Evolutionary conservation across 2,888 invertebrate genomes (phyloP).

Genomic region (Piscicola geometra): DNA sequence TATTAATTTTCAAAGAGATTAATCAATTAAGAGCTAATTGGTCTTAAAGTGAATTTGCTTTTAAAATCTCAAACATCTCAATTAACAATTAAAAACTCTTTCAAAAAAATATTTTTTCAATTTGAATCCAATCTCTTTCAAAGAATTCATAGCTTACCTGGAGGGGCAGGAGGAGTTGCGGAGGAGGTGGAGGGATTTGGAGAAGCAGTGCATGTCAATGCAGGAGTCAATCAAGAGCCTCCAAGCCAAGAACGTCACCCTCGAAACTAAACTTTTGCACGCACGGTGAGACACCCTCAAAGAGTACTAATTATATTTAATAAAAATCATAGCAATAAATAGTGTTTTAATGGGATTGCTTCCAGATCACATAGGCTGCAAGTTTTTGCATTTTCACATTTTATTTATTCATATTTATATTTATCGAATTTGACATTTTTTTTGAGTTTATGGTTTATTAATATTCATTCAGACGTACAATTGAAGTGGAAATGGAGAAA

Average conservation of each 20-base stretch:
- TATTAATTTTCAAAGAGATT: background rate
- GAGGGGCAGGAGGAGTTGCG: slow-evolving; percentile 70
- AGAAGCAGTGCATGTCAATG: slow-evolving; percentile 69
- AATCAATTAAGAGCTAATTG: background rate
- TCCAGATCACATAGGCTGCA: too few species aligned
- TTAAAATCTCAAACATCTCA: background rate
- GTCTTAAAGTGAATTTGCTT: background rate
- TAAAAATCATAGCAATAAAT: background rate
- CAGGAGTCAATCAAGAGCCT: slow-evolving; percentile 69
- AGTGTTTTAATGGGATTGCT: background rate
- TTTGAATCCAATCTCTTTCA: background rate
- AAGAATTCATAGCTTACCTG: slow-evolving; percentile 72
- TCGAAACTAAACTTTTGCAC: slow-evolving; percentile 75
- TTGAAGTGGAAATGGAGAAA: slow-evolving; percentile 73
- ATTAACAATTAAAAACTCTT: background rate
- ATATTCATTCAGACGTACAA: slow-evolving; percentile 59
- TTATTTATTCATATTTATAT: too few species aligned
- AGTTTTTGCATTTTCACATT: too few species aligned
- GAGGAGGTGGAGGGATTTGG: slow-evolving; percentile 66
- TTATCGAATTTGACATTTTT: too few species aligned
- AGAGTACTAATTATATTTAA: background rate
- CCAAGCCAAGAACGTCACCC: slow-evolving; percentile 67
- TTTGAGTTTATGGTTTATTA: too few species aligned
- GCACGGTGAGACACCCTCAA: slow-evolving; percentile 46
- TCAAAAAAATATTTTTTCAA: background rate